Conservation (phyloP, 2,797 vertebrate species). For the Morelia viridis region DNA sequence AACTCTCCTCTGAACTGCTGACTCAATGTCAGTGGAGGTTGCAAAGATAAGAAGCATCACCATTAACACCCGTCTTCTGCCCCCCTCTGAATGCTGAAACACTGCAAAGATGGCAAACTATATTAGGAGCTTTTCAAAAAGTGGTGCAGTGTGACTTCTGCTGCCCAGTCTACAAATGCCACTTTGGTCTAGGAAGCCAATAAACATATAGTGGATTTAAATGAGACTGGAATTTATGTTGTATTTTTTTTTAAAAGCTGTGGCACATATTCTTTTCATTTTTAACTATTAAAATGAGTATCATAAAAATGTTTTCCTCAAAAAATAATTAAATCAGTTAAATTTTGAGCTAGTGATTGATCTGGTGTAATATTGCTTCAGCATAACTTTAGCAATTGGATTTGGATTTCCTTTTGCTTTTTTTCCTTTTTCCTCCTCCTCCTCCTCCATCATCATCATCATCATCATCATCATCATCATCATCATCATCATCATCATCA, state of each 20-base stretch:
- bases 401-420: not conserved
- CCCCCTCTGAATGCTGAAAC: not conserved
- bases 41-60: not conserved
- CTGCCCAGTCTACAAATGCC: not conserved
- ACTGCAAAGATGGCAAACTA: not conserved
- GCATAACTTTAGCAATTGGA: not conserved
- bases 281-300: not conserved
- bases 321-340: not conserved
- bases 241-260: not conserved
- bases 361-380: not conserved
- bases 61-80: not conserved
- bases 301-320: not conserved
- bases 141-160: not conserved
- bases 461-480: not conserved
- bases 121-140: not conserved
- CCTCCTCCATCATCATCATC: not conserved
- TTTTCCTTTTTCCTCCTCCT: not conserved
- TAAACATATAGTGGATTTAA: not conserved
- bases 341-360: not conserved
- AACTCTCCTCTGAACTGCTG: conserved; percentile 14
- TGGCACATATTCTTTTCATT: not conserved
- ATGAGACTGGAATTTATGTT: not conserved
- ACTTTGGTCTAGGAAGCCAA: not conserved
- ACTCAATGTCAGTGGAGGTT: conserved; percentile 11
- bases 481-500: not conserved